These are phyloP conservation scores for Apodemus sylvaticus DNA, from an alignment of 2,113 vertebrate genomes.

Conservation along the genomic window DNA sequence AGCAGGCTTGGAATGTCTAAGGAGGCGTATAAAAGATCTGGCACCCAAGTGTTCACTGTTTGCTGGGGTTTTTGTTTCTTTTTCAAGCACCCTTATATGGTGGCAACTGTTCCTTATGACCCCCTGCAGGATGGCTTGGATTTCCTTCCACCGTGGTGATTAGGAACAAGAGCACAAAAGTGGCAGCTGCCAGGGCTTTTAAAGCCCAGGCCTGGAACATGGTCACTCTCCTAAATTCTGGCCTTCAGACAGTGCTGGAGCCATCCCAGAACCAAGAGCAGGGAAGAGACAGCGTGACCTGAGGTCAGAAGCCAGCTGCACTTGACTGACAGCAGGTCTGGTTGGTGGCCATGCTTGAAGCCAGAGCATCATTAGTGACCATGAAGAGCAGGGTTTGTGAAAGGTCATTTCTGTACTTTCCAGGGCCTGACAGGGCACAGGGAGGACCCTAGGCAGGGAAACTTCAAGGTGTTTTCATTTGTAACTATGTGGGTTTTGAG, in stretches of 20 bases:
- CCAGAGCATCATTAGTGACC: background rate
- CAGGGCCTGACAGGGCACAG: rapidly evolving
- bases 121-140: too few species aligned
- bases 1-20: background rate
- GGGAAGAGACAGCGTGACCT: background rate
- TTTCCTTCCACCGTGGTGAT: background rate
- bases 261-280: too few species aligned
- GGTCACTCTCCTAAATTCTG: background rate
- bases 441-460: too few species aligned
- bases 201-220: background rate
- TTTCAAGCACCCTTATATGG: rapidly evolving
- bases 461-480: background rate
- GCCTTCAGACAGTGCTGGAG: background rate
- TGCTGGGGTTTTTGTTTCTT: background rate
- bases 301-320: background rate
- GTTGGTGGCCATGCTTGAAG: background rate
- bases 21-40: background rate
- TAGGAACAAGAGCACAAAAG: rapidly evolving
- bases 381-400: too few species aligned
- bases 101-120: rapidly evolving
- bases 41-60: background rate
- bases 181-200: background rate
- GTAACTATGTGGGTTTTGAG: background rate
- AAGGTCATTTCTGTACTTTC: background rate
- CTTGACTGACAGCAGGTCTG: background rate